Evolutionary conservation across 2,888 invertebrate species (phyloP).

Genomic region (Melolontha melolontha): DNA sequence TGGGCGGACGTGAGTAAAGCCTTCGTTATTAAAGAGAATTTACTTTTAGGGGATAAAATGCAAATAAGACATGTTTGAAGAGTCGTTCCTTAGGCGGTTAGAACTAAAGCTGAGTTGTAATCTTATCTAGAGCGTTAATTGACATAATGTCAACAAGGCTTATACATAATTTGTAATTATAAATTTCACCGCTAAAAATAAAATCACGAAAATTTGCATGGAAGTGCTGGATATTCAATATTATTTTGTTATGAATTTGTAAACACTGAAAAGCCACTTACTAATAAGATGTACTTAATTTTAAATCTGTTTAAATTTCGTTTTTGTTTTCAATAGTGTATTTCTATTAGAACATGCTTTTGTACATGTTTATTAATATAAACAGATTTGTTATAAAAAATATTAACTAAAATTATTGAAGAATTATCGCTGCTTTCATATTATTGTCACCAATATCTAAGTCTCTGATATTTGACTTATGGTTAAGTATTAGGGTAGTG

Average conservation of each 20-base stretch:
- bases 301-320: too few species aligned
- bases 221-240: too few species aligned
- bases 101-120: background rate
- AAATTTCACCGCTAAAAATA: background rate
- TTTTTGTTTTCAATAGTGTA: too few species aligned
- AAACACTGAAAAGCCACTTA: background rate
- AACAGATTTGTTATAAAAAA: too few species aligned
- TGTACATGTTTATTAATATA: too few species aligned
- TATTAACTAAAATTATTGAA: too few species aligned
- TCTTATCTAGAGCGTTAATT: conserved; percentile 2
- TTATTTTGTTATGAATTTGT: too few species aligned
- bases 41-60: conserved; percentile 8
- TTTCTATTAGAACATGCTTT: too few species aligned
- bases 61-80: conserved; percentile 7
- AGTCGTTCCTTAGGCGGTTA: background rate
- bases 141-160: conserved; percentile 5
- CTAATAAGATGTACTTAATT: background rate
- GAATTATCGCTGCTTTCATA: too few species aligned
- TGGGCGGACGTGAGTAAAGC: background rate
- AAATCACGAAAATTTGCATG: background rate
- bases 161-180: background rate
- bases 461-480: too few species aligned
- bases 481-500: too few species aligned
- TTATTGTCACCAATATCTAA: too few species aligned
- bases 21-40: conserved; percentile 14